Evolutionary conservation across 2,113 vertebrate species (phyloP), one percentile per base, ranked within the genome.

Genomic region (Syngnathus floridae): DNA sequence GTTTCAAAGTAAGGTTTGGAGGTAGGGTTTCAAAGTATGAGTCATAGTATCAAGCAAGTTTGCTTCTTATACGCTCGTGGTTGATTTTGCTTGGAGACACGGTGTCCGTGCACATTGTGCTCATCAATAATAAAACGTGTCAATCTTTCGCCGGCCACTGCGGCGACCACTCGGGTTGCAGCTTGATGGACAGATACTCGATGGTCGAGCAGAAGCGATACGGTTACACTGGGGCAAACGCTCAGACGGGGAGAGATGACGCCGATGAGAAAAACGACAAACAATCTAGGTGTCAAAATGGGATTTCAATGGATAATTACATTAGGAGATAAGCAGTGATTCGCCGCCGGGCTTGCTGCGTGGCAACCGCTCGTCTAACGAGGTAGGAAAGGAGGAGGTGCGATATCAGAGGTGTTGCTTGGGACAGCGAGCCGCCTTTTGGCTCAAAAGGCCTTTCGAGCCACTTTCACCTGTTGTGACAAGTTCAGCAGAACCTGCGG

Each of bases 91-190:
- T 21, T 41, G 58, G 4, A 60, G 17, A 40, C 37, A 21, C 16
- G 35, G n/a, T 14, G 40, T 16, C 38, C 21, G 7, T 41, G n/a
- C 59, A 14, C n/a, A 81, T 71, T 79, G 78, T 73, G 26, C 73
- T 69, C 73, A 87, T 88, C 71, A 84, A 88, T 87, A 86, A 84
- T 61, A 22, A 61, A 71, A 82, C 75, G 86, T 77, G 73, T 64
- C 66, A 74, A 73, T 58, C 48, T 65, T 63, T 72, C 75, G 74
- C 70, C 17, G 67, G 64, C 75, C 71, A 54, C 46, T 63, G 48
- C 71, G 65, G 74, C 13, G 13, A 65, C 74, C 64, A 66, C 81
- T 60, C 61, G 31, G 59, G 63, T 51, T 26, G 37, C 12, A 49
- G 41, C 38, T 38, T 80, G 82, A 87, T 71, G 55, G 81, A 81